Base-by-base conservation (phyloP, 2,797 vertebrate species). In the Channa striata region DNA sequence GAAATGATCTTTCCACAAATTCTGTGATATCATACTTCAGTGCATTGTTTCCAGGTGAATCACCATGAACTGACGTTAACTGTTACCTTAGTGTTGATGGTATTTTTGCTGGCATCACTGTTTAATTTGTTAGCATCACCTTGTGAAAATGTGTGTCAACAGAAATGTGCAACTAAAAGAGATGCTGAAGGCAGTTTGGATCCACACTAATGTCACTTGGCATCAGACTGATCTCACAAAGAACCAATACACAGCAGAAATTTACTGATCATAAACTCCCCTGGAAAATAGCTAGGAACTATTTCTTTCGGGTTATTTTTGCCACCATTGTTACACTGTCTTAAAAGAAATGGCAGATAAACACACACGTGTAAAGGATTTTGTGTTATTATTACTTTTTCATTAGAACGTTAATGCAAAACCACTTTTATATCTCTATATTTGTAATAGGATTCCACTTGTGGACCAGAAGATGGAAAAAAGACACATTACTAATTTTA, bases 101-200 rank as follows among this genome's bases (percentile, higher is more conserved):
- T 30, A 30, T 30, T 30, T 6, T 60, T 71, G 36, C 44, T 20
- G 36, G 44, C 63, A 58, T 49, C 40, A 50, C n/a, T 23, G 33
- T 59, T 68, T 49, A 43, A 53, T 57, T 67, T 67, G 65, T 49
- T 51, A 19, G 25, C 60, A 67, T 79, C 54, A 59, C 51, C 74
- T 73, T 79, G 59, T 56, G 60, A 80, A 52, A 63, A 81, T 69
- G 59, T 40, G 16, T 62, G 50, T 70, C 21, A 20, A 80, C 11
- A 59, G 49, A 66, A 79, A 82, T 47, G 54, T 61, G 72, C 72
- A 60, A 74, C 64, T 74, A 58, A 54, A 78, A 60, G 68, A 70
- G 63, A 82, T 69, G 85, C 57, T 74, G 65, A 73, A 54, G 74
- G 76, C 80, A 81, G 68, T 74, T 69, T 81, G 59, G 58, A 72